A percentile compares a stretch with the other conserved stretches of the same genome.
These are phyloP conservation scores for Poeciliopsis retropinna DNA, from an alignment of 2,113 vertebrate species.

Conservation along the genomic window DNA sequence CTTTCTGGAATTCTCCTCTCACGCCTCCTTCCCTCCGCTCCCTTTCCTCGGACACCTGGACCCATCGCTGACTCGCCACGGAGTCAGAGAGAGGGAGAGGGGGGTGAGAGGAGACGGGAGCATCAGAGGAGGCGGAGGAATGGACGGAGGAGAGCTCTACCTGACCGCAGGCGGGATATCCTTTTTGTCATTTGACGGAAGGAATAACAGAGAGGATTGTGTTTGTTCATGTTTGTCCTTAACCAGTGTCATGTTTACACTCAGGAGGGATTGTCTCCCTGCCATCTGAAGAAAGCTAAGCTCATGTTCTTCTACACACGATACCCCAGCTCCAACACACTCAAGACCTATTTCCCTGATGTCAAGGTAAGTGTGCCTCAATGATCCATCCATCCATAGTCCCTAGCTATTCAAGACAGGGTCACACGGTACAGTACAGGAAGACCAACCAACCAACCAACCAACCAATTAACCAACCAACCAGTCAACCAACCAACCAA, in stretches of 20 bases:
- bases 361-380: conserved; percentile 88
- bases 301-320: conserved; percentile 99
- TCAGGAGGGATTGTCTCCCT: conserved; percentile 97
- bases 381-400: background rate
- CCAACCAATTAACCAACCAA: no score
- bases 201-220: background rate
- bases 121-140: conserved; percentile 63
- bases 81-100: conserved; percentile 71
- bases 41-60: conserved; percentile 76
- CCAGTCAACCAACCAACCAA: no score
- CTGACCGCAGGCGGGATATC: conserved; percentile 80
- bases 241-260: conserved; percentile 73
- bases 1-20: conserved; percentile 76
- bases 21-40: conserved; percentile 72
- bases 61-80: conserved; percentile 55
- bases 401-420: background rate
- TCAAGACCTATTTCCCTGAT: conserved; percentile 98
- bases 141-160: conserved; percentile 80
- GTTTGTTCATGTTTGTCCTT: conserved; percentile 57
- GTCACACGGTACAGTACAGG: no score
- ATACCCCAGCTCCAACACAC: conserved; percentile 98
- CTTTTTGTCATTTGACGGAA: conserved; percentile 57
- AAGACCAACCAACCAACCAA: no score
- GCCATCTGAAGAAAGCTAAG: conserved; percentile 99
- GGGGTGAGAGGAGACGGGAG: conserved; percentile 72